A percentile compares a stretch with the other conserved stretches of the same genome.
Conservation (phyloP, 1,140 invertebrate species). For the Venturia canescens region DNA sequence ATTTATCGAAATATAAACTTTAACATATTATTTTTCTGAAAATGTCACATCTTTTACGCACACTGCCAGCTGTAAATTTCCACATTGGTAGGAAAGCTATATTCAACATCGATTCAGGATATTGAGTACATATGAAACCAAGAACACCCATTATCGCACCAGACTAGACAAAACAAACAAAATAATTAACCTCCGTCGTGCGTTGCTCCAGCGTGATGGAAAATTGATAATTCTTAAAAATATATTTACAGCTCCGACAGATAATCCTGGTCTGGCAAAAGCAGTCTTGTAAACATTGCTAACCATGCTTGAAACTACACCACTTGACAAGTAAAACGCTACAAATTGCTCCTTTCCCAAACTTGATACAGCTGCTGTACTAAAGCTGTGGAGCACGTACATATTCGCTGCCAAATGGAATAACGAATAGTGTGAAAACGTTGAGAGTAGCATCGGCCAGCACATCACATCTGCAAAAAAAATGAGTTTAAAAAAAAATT, state of each 20-base stretch:
- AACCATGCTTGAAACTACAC: conserved; percentile 90
- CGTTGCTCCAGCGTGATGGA: conserved; percentile 19
- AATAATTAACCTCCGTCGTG: conserved; percentile 32
- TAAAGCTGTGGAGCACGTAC: conserved; percentile 95
- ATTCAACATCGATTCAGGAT: conserved; percentile 90
- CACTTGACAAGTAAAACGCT: conserved; percentile 92
- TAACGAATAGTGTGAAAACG: conserved; percentile 94
- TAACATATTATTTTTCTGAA: background rate
- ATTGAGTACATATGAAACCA: conserved; percentile 90
- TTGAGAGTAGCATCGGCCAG: conserved; percentile 93
- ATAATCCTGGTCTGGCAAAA: conserved; percentile 82
- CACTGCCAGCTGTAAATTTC: conserved; percentile 89
- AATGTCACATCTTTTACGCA: conserved; percentile 76
- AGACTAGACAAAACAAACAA: conserved; percentile 81
- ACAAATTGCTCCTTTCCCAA: conserved; percentile 96
- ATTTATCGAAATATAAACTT: conserved; percentile 20
- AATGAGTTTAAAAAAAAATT: conserved; percentile 55
- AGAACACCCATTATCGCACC: conserved; percentile 95
- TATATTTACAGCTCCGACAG: conserved; percentile 91
- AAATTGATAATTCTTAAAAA: conserved; percentile 28
- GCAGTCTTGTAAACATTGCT: conserved; percentile 90
- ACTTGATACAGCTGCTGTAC: conserved; percentile 81
- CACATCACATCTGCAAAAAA: conserved; percentile 82
- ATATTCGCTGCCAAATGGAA: conserved; percentile 95
- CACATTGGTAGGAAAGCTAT: conserved; percentile 94